A percentile compares a stretch with the other conserved stretches of the same genome.
Conservation (phyloP, 2,888 invertebrate species). For the Panorpa germanica region DNA sequence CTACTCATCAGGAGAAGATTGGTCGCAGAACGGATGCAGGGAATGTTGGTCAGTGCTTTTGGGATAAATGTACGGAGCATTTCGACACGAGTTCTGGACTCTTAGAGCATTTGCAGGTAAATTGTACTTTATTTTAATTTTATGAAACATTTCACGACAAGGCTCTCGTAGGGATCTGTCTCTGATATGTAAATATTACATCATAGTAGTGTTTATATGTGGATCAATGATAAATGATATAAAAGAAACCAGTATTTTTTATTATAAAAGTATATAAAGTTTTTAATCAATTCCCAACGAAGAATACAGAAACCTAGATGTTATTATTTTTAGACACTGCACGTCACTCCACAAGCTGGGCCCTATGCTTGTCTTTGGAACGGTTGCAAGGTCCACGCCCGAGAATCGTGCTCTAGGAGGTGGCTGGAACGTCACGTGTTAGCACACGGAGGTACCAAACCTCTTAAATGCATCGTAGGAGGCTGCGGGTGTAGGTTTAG, state of each 20-base stretch:
- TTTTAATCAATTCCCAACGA: too few species aligned
- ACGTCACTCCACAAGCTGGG: constrained; percentile 71
- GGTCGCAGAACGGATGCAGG: constrained; percentile 22
- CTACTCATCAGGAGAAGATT: constrained; percentile 23
- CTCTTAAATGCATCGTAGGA: constrained; percentile 89
- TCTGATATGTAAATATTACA: neutral
- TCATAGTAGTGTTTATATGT: neutral
- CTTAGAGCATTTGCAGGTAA: constrained; percentile 72
- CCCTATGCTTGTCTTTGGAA: constrained; percentile 85
- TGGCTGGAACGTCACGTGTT: constrained; percentile 89
- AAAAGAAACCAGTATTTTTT: too few species aligned
- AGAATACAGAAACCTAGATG: too few species aligned
- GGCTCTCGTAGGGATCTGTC: neutral
- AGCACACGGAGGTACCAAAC: constrained; percentile 78
- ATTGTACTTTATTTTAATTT: constrained; percentile 12
- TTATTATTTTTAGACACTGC: constrained; percentile 48
- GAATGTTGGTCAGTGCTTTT: constrained; percentile 44
- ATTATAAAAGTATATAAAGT: too few species aligned
- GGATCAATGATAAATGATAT: constrained; percentile 1
- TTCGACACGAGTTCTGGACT: constrained; percentile 66
- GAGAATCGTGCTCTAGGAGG: constrained; percentile 76
- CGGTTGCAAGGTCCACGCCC: constrained; percentile 86
- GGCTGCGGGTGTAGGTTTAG: constrained; percentile 78
- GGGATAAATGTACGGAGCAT: constrained; percentile 64
- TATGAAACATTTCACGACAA: too few species aligned